Conservation (phyloP, 1,140 invertebrate species). For the Mycetomoellerius zeteki region DNA sequence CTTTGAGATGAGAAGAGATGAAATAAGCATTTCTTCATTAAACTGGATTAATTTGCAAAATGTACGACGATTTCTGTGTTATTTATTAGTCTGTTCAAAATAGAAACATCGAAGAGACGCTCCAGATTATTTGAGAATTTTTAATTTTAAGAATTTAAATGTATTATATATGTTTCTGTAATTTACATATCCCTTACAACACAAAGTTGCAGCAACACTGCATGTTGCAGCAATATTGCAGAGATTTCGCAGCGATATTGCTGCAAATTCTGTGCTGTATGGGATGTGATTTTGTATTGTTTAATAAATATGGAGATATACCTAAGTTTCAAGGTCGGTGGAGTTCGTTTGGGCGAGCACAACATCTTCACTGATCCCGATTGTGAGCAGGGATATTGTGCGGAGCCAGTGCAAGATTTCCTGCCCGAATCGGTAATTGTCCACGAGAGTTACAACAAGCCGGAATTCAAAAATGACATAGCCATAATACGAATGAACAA, state of each 20-base stretch:
- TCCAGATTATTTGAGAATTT: neutral
- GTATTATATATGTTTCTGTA: neutral
- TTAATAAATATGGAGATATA: neutral
- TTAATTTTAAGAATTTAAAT: neutral
- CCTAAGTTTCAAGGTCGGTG: constrained; percentile 83
- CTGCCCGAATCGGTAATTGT: constrained; percentile 83
- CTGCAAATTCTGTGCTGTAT: too few relatives aligned
- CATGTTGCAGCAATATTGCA: too few relatives aligned
- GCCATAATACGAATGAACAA: constrained; percentile 88
- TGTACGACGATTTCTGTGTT: neutral
- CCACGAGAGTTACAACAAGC: constrained; percentile 88
- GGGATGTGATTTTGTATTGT: neutral
- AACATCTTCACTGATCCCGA: constrained; percentile 87
- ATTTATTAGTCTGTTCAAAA: neutral
- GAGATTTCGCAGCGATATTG: too few relatives aligned
- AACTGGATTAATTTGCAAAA: neutral
- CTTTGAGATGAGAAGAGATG: neutral
- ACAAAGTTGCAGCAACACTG: too few relatives aligned
- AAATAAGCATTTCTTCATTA: neutral
- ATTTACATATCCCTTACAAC: neutral
- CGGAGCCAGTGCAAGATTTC: constrained; percentile 88
- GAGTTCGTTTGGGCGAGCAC: constrained; percentile 89
- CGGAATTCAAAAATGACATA: constrained; percentile 89
- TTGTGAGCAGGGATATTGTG: constrained; percentile 87
- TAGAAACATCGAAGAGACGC: neutral